Conservation (phyloP, 2,888 invertebrate species). For the Tuberolachnus salignus region DNA sequence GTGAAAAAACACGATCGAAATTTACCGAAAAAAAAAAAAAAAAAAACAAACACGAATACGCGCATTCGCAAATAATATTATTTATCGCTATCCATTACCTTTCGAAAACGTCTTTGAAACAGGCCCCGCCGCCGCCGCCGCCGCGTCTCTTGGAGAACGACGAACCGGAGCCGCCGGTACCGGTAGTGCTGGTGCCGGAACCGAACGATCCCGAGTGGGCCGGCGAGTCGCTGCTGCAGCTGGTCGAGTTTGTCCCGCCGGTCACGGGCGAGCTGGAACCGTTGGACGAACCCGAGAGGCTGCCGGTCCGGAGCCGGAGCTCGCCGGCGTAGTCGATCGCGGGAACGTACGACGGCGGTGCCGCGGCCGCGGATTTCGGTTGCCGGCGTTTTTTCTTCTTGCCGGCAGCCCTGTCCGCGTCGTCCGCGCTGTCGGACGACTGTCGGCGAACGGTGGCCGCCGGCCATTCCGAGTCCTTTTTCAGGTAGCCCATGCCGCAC, state of each 20-base stretch:
- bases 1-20: not conserved
- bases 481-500: conserved; percentile 89
- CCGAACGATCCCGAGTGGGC: conserved; percentile 59
- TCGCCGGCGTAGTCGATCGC: conserved; percentile 57
- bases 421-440: conserved; percentile 65
- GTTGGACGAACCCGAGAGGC: conserved; percentile 58
- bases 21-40: too few relatives aligned
- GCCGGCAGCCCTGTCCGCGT: not conserved
- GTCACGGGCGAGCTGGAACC: conserved; percentile 37
- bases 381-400: not conserved
- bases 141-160: conserved; percentile 29
- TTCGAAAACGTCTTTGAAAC: conserved; percentile 50
- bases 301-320: conserved; percentile 59
- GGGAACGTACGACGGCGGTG: conserved; percentile 65
- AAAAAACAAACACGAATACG: not conserved
- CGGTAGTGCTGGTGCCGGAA: conserved; percentile 17
- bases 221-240: conserved; percentile 59
- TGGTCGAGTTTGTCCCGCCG: conserved; percentile 37
- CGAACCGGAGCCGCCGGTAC: not conserved
- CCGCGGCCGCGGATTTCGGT: not conserved
- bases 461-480: conserved; percentile 93
- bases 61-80: not conserved
- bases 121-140: not conserved
- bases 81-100: conserved; percentile 5
- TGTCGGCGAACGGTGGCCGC: conserved; percentile 64